Percentiles rank a stretch among this genome's conserved stretches.
These are phyloP conservation scores for Nemotelus nigrinus DNA, from an alignment of 2,888 invertebrate genomes.

Conservation along the genomic window DNA sequence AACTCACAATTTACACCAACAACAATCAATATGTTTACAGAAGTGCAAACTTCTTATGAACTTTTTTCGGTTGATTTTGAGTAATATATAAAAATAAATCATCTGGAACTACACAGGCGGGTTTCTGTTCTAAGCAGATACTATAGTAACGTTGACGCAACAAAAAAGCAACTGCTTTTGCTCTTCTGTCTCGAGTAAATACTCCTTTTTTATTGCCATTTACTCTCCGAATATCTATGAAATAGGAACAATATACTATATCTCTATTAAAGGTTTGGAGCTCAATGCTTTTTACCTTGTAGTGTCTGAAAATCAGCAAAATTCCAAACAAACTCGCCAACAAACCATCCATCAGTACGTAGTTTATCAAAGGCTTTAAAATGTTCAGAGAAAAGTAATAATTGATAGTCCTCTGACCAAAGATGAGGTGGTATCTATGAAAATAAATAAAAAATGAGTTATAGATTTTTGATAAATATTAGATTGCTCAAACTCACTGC, in stretches of 20 bases:
- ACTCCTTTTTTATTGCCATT: slow-evolving; percentile 91
- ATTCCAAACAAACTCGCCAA: slow-evolving; percentile 99
- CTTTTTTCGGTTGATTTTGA: neutral
- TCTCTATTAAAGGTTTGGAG: no score
- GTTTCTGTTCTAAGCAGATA: slow-evolving; percentile 71
- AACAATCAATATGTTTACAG: no score
- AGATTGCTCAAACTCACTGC: slow-evolving; percentile 69
- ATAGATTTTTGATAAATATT: no score
- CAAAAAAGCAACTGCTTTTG: slow-evolving; percentile 87
- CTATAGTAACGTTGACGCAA: slow-evolving; percentile 81
- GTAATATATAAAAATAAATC: slow-evolving; percentile 69
- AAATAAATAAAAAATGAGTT: no score
- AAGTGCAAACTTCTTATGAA: no score
- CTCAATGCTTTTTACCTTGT: slow-evolving; percentile 71
- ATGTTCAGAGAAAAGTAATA: slow-evolving; percentile 81
- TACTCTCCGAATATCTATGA: slow-evolving; percentile 67
- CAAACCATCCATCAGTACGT: slow-evolving; percentile 78
- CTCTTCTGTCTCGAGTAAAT: slow-evolving; percentile 89
- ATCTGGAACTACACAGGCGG: slow-evolving; percentile 66
- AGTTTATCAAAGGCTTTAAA: slow-evolving; percentile 92
- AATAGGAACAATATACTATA: no score
- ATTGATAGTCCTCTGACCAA: slow-evolving; percentile 97
- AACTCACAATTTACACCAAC: no score
- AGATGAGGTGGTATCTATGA: slow-evolving; percentile 80
- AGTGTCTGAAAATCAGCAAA: slow-evolving; percentile 98